Evolutionary conservation across 2,888 invertebrate genomes (phyloP), one percentile per base, ranked within the genome.

Genomic region (Caenorhabditis sp.): DNA sequence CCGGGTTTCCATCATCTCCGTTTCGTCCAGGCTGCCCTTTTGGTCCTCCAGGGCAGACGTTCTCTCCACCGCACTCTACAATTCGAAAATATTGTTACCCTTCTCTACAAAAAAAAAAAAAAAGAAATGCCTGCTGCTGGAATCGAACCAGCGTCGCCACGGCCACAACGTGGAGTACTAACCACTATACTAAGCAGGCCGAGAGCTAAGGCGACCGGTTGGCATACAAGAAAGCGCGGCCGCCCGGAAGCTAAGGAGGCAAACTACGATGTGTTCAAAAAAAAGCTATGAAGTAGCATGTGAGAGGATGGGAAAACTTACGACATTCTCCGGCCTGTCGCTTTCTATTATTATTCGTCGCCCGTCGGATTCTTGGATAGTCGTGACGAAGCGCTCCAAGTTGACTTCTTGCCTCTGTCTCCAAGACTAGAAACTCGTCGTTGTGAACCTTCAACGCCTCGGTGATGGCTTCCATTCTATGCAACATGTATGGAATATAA

Each of bases 111-210:
- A 61, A 41, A 41, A 24, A 14, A 4, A 1, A 41, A 79, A 73
- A 82, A 82, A 66, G 47, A 24, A 56, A 41, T 82, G 82, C 82
- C 82, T 79, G 69, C 80, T 86, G 84, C 86, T 81, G 86, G 87
- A 89, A 89, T 89, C 87, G 87, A 89, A 89, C 89, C 86, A 79
- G 81, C 86, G 89, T 89, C 89, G 89, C 88, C 87, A 87, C 89
- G 89, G 89, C 89, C 89, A 89, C 89, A 89, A 89, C 89, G 89
- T 88, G 86, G 87, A 89, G 89, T 89, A 89, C 89, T 89, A 89
- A 89, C 88, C 88, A 89, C 89, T 89, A 89, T 89, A 89, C 88
- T 89, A 89, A 80, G 83, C 74, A 73, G 80, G 84, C 80, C 84
- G 68, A 84, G 19, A 73, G 75, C 14, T n/a, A 2, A 31, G 19